Conservation (phyloP, 2,888 invertebrate species). For the Zygogramma bicolorata region DNA sequence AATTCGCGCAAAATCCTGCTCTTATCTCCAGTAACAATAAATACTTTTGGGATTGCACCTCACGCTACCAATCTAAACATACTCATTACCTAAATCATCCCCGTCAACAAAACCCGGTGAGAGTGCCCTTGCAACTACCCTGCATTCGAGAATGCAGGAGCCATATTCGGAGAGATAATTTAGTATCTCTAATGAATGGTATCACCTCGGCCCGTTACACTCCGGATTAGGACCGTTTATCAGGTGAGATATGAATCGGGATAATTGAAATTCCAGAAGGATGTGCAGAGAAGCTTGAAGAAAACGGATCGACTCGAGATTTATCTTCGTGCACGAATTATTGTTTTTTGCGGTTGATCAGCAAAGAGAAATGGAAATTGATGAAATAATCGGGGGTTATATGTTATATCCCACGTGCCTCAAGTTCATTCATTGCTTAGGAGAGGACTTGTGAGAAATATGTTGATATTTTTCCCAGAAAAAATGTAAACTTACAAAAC, state of each 20-base stretch:
- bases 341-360: too few relatives aligned
- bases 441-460: too few relatives aligned
- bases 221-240: conserved; percentile 4
- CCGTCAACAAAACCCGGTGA: neutral
- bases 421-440: too few relatives aligned
- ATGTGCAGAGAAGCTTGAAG: neutral
- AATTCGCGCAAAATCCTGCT: too few relatives aligned
- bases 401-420: too few relatives aligned
- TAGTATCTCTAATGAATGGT: conserved; percentile 6
- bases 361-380: too few relatives aligned
- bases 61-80: neutral
- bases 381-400: too few relatives aligned
- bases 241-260: neutral
- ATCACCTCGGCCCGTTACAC: conserved; percentile 1
- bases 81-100: neutral
- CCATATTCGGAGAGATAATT: conserved; percentile 9
- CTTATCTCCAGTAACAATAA: neutral
- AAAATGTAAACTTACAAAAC: too few relatives aligned
- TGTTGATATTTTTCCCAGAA: too few relatives aligned
- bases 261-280: conserved; percentile 1
- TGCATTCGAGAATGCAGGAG: neutral
- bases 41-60: neutral
- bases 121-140: neutral
- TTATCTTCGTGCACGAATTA: too few relatives aligned
- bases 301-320: too few relatives aligned